Base-by-base conservation (phyloP, 2,113 vertebrate species). In the Loxodonta africana region DNA sequence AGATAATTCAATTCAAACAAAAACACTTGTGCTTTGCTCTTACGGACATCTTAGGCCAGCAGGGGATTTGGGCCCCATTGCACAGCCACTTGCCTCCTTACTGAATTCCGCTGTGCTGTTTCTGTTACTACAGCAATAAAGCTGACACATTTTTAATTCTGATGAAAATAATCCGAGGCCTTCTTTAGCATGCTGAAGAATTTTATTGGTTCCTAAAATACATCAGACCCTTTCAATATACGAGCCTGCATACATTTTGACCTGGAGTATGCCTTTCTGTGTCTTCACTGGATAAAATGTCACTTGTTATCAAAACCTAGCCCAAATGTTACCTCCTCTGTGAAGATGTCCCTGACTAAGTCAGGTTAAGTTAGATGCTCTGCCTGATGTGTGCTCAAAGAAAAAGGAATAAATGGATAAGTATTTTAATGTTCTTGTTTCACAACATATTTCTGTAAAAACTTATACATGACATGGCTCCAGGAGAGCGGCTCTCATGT, bases 91-190 rank as follows among this genome's bases (percentile, higher is more conserved):
- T 4, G 14, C 25, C 44, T 92, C 51, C 6, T 78, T 76, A 48
- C 2, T 85, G 21, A 84, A 84, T 73, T 84, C 63, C 73, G 26
- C 57, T 44, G 73, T 63, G 8, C 30, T 37, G 37, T 37, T 89
- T 98, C 92, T 95, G 41, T 93, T 91, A 94, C 67, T 63, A 51
- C 74, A 83, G 95, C 80, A 80, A 57, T 89, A 91, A 96, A 86
- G 60, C 25, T 85, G 74, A 86, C 86, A 89, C 46, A 23, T 74
- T 93, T 96, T 95, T 89, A 88, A 94, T 95, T 97, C 83, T 97
- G 89, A 97, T 93, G 73, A 95, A 91, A 96, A 95, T 85, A 73
- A 67, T 74, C 67, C 5, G 33, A 83, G 62, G 48, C 78, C 44
- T 83, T 90, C 57, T 65, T 41, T n/a, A 83, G 83, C 4, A 18